A percentile compares a stretch with the other conserved stretches of the same genome.
Conservation (phyloP, 2,113 vertebrate genomes). For the Oncorhynchus tshawytscha region DNA sequence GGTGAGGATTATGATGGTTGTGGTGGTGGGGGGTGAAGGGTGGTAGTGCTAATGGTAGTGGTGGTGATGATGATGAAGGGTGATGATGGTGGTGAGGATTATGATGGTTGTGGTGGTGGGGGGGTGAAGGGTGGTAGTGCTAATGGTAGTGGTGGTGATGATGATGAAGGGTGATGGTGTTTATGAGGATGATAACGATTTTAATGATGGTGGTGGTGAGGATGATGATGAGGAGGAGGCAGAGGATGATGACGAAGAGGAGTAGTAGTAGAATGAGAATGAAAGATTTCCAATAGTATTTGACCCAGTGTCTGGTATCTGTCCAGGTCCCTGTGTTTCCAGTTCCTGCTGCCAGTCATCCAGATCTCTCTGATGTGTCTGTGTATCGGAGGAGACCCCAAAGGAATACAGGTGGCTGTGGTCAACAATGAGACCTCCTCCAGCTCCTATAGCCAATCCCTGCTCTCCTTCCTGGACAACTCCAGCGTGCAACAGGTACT, state of each 20-base stretch:
- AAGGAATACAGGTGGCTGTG: conserved; percentile 71
- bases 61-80: background rate
- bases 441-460: conserved; percentile 52
- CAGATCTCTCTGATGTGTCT: conserved; percentile 78
- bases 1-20: background rate
- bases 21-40: no score
- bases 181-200: no score
- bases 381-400: conserved; percentile 74
- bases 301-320: background rate
- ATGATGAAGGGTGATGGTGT: no score
- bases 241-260: no score
- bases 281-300: background rate
- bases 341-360: conserved; percentile 80
- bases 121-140: no score
- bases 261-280: background rate
- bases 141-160: no score
- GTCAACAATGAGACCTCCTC: conserved; percentile 76
- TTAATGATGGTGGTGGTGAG: no score
- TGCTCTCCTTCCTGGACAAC: conserved; percentile 77
- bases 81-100: background rate
- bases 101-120: background rate
- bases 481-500: conserved; percentile 71
- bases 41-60: no score
- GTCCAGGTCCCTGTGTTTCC: conserved; percentile 64
- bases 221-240: no score